phyloP scores from a whole-genome alignment of 2,113 vertebrate genomes.

The Dasyprocta punctata region DNA sequence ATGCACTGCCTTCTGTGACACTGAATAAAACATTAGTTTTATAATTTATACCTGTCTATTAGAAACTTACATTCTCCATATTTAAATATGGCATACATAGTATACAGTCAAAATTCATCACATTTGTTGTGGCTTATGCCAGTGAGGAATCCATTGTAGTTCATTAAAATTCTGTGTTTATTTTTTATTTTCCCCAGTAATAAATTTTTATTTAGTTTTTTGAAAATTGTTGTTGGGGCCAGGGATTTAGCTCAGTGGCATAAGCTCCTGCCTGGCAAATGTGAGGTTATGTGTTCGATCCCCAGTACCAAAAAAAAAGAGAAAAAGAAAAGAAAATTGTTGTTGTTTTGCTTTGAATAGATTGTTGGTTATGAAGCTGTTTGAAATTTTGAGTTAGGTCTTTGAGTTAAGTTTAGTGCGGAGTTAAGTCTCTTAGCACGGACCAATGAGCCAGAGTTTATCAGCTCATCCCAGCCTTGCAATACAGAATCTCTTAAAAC shows the following conservation, averaged over 20 bases:
- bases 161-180: background rate
- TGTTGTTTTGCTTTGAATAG: slow-evolving; percentile 5
- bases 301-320: no score
- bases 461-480: background rate
- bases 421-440: background rate
- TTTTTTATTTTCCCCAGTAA: background rate
- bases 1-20: background rate
- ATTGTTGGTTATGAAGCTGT: background rate
- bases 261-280: no score
- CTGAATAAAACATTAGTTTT: no score
- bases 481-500: background rate
- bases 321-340: no score
- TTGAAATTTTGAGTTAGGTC: background rate
- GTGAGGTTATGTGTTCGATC: no score
- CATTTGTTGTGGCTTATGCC: background rate
- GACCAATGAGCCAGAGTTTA: background rate
- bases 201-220: background rate
- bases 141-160: background rate
- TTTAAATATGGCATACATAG: background rate
- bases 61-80: background rate
- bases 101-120: background rate
- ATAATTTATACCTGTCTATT: background rate
- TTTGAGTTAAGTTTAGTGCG: background rate
- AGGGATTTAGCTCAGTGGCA: no score
- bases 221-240: no score